These are phyloP conservation scores for Raja brachyura DNA, from an alignment of 2,113 vertebrate species.

Conservation along the genomic window DNA sequence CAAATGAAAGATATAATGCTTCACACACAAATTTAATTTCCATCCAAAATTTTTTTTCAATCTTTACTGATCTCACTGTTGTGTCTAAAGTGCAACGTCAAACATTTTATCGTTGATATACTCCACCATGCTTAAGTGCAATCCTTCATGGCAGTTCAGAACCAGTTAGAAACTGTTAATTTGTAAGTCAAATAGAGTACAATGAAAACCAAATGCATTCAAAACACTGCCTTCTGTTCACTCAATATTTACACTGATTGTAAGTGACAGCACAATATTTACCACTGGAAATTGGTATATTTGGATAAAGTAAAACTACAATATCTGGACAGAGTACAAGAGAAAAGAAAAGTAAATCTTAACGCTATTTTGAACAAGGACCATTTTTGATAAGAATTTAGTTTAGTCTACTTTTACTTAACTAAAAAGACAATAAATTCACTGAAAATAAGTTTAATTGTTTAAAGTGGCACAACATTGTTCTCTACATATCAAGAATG, in stretches of 20 bases:
- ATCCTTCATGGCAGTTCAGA: constrained; percentile 17
- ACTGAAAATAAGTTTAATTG: neutral
- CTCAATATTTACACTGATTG: neutral
- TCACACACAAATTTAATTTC: neutral
- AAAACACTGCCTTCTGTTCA: neutral
- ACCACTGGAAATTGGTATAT: neutral
- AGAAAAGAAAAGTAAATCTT: neutral
- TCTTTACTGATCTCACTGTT: constrained; percentile 12
- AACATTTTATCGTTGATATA: neutral
- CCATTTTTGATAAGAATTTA: no score
- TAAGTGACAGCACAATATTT: neutral
- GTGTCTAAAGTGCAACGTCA: neutral
- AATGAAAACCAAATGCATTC: constrained; percentile 1
- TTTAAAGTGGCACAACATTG: neutral
- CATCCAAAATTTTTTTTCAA: neutral
- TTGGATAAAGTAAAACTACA: neutral
- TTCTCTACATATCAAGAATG: neutral
- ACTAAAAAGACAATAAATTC: neutral
- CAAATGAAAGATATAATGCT: neutral
- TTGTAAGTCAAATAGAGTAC: neutral
- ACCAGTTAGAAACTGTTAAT: neutral
- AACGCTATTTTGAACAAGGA: no score
- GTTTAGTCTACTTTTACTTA: no score
- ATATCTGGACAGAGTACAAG: neutral
- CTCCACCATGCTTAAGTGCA: neutral